phyloP scores from a whole-genome alignment of 2,888 invertebrate genomes.

The Agrypnus murinus region DNA sequence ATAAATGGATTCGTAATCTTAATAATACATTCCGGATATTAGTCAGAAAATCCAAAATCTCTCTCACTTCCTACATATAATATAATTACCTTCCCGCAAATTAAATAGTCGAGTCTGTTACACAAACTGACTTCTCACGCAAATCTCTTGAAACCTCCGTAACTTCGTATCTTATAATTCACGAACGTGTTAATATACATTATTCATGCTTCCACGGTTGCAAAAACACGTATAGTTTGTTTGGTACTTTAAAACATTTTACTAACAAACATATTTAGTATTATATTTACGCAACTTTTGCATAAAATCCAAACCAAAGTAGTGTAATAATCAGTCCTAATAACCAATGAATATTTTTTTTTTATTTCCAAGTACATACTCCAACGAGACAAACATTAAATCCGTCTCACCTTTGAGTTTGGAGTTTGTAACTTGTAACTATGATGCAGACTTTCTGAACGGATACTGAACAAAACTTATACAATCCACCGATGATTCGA shows the following conservation, averaged over 20 bases:
- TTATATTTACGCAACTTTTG: no score
- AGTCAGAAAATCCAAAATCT: neutral
- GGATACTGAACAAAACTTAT: no score
- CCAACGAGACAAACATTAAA: no score
- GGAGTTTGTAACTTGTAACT: no score
- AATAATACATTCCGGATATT: neutral
- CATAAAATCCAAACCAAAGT: no score
- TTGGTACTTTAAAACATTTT: neutral
- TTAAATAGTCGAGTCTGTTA: conserved; percentile 27
- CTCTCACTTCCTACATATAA: conserved; percentile 24
- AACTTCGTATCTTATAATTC: conserved; percentile 24
- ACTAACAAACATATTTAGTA: no score
- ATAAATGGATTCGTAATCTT: conserved; percentile 5
- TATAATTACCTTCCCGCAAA: conserved; percentile 24
- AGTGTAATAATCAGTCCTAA: no score
- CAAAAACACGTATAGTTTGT: conserved; percentile 21
- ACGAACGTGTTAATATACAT: conserved; percentile 27
- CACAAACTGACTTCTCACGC: conserved; percentile 26
- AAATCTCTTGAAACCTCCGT: conserved; percentile 24
- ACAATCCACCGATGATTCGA: no score
- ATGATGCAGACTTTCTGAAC: no score
- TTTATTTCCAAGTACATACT: no score
- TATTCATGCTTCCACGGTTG: conserved; percentile 20
- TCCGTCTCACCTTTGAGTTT: no score
- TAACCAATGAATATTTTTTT: no score